Evolutionary conservation across 2,797 vertebrate species (phyloP), one percentile per base, ranked within the genome.

Genomic region (Chromobotia macracanthus): DNA sequence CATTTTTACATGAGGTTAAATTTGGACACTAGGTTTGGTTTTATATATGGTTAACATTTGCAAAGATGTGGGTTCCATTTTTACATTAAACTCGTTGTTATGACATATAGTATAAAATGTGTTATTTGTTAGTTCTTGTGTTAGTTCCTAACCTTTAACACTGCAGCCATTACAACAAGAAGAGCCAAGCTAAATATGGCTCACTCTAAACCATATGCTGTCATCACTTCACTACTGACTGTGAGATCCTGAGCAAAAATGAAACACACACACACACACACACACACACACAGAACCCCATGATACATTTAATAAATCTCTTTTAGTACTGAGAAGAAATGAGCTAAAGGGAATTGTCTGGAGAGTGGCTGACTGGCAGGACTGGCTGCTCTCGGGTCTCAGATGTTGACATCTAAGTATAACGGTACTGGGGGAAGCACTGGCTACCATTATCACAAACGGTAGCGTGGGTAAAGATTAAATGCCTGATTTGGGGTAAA

Each of bases 151-250:
- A 79, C 28, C 44, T 60, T 70, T 83, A 88, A 88, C 83, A 84
- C 84, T 83, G 82, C 87, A 86, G 86, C 86, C 86, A 83, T 16
- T 68, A 82, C 80, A 83, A 74, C 84, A 71, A 18, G 88, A 86
- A 84, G 81, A 65, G 86, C 75, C 71, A 44, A 61, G 86, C 89
- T 93, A 92, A 91, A 94, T 86, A 82, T 86, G 83, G 91, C 87
- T 4, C 84, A 84, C 84, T 88, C 88, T 81, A 86, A 86, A 81
- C 82, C 79, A 87, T 25, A 84, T 66, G 87, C 85, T 83, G 86
- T 87, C 84, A 71, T 55, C 84, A 82, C 81, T 80, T 81, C 81
- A 85, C 87, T 79, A 3, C 79, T 58, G 71, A 81, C 83, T 79
- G 31, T 75, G 70, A 80, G 77, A 82, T 84, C 83, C 80, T 50